A percentile compares a stretch with the other conserved stretches of the same genome.
Evolutionary conservation across 2,113 vertebrate species (phyloP).

Genomic region (Choloepus hoffmanni): DNA sequence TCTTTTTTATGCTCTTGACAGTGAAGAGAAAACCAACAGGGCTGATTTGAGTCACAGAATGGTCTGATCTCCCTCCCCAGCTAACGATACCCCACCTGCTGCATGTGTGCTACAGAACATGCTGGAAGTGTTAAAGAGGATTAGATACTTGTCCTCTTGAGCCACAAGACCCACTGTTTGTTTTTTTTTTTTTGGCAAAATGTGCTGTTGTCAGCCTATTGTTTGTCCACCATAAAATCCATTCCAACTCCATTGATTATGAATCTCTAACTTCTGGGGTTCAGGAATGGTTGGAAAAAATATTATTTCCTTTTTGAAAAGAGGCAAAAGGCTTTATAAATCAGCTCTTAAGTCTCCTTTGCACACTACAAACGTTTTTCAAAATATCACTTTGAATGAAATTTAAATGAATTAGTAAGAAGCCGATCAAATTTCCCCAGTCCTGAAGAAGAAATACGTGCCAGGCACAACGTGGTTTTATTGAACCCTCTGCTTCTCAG

Average conservation of each 20-base stretch:
- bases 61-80: background rate
- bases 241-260: background rate
- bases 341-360: conserved; percentile 54
- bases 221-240: conserved; percentile 5
- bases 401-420: conserved; percentile 80
- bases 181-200: background rate
- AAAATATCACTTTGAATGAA: conserved; percentile 78
- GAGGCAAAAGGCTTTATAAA: conserved; percentile 47
- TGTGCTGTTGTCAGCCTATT: background rate
- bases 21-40: conserved; percentile 51
- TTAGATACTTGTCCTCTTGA: background rate
- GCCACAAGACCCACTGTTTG: background rate
- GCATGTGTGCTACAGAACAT: rapidly evolving
- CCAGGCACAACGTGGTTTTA: conserved; percentile 80
- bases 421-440: conserved; percentile 73
- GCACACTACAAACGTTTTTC: conserved; percentile 61
- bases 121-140: background rate
- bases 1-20: conserved; percentile 70
- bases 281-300: conserved; percentile 42
- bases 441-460: conserved; percentile 52
- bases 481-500: conserved; percentile 68
- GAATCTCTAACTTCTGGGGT: conserved; percentile 36
- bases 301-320: conserved; percentile 58
- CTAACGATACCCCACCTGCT: background rate
- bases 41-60: background rate